Percentiles rank a stretch among this genome's conserved stretches.
phyloP scores from a whole-genome alignment of 2,797 vertebrate genomes.

The Phrynocephalus forsythii region DNA sequence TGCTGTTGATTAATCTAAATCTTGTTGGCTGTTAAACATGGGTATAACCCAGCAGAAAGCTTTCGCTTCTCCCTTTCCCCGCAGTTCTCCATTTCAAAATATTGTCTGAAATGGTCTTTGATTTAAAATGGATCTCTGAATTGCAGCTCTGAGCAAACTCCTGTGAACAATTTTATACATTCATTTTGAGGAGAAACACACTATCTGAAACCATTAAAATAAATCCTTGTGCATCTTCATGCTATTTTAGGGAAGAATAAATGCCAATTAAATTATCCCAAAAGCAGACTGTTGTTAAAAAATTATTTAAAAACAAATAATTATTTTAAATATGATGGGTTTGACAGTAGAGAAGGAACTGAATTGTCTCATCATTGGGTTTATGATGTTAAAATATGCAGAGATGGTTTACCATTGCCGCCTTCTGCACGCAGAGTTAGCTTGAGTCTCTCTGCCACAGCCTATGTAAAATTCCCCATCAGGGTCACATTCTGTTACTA shows the following conservation, averaged over 20 bases:
- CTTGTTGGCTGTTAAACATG: no score
- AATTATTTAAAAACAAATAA: conserved; percentile 19
- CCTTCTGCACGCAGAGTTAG: no score
- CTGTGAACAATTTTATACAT: neutral
- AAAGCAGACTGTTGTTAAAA: conserved; percentile 5
- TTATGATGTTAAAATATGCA: no score
- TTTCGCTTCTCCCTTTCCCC: no score
- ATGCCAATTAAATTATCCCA: neutral
- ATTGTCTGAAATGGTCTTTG: neutral
- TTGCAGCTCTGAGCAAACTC: neutral
- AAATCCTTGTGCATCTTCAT: conserved; percentile 6
- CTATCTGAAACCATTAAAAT: conserved; percentile 13
- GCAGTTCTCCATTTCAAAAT: neutral
- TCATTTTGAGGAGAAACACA: neutral
- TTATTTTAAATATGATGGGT: conserved; percentile 12
- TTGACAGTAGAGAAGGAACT: fast-evolving
- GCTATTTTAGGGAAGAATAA: conserved; percentile 28
- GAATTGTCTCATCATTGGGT: no score
- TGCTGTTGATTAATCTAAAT: no score
- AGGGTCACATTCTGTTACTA: no score
- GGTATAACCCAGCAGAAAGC: no score
- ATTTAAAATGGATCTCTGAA: neutral
- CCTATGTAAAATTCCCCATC: no score
- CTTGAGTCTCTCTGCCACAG: no score
- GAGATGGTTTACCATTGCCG: no score